A percentile compares a stretch with the other conserved stretches of the same genome.
phyloP scores from a whole-genome alignment of 2,888 invertebrate genomes.

The Ryuthela nishihirai region DNA sequence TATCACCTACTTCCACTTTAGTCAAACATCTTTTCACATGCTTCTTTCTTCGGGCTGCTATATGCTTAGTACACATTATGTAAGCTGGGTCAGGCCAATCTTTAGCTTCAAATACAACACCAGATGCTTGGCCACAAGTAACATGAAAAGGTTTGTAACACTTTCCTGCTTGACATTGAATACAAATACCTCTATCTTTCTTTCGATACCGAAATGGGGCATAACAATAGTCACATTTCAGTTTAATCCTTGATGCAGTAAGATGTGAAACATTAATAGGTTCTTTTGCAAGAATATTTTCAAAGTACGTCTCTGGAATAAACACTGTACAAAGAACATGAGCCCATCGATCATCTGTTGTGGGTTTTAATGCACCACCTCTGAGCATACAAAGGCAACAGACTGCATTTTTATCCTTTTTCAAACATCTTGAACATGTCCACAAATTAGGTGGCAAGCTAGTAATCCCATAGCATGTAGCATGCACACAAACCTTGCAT shows the following conservation, averaged over 20 bases:
- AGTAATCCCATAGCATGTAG: conserved; percentile 44
- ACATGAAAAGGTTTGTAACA: conserved; percentile 58
- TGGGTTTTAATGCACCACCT: conserved; percentile 53
- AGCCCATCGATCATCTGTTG: conserved; percentile 51
- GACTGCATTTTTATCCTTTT: conserved; percentile 40
- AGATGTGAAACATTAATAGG: conserved; percentile 45
- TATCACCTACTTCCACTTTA: conserved; percentile 48
- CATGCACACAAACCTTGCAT: conserved; percentile 60
- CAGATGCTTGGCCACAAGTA: conserved; percentile 59
- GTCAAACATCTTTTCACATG: conserved; percentile 37
- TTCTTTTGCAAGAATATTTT: conserved; percentile 46
- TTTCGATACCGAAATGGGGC: background rate
- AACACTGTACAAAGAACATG: conserved; percentile 53
- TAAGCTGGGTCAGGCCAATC: conserved; percentile 52
- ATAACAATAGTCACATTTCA: conserved; percentile 27
- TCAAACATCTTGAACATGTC: conserved; percentile 40
- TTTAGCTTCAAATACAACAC: conserved; percentile 53
- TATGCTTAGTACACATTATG: conserved; percentile 50
- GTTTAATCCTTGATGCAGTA: conserved; percentile 11
- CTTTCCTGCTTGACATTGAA: conserved; percentile 54
- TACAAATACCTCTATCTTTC: conserved; percentile 51
- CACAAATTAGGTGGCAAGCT: conserved; percentile 27
- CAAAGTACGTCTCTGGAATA: conserved; percentile 50
- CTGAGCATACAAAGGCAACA: conserved; percentile 59
- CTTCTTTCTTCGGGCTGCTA: conserved; percentile 7